Evolutionary conservation across 2,113 vertebrate species (phyloP), one percentile per base, ranked within the genome.

Genomic region (Lanius ludovicianus): DNA sequence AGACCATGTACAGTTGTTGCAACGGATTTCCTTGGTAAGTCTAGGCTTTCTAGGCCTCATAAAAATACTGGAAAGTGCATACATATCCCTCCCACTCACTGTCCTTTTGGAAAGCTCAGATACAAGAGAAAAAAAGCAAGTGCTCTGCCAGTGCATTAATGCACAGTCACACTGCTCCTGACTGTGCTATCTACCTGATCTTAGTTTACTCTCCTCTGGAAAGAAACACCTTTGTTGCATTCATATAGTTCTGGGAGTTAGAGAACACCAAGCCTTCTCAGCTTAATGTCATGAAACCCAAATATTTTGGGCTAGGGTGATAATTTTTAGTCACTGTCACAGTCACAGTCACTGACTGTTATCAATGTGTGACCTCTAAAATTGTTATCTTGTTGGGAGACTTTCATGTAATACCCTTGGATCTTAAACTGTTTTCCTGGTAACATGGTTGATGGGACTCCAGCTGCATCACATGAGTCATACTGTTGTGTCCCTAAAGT

Each of bases 1-100:
- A 15, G n/a, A 75, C 9, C 16, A 62, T 1, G 9, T 25, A 19
- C 12, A 39, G 31, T 6, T 62, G 23, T 59, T 0, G 0, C 41
- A 42, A 50, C 13, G 2, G 6, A 64, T 50, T 44, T 73, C 25
- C 10, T 84, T 37, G 22, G 6, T 42, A 64, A 55, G 44, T 27
- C 39, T 28, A 27, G 42, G 59, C 7, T 77, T 87, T 57, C 41
- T 52, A 69, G 64, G 31, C 20, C 33, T 17, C 41, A 70, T 28
- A 42, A 81, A 85, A 37, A 31, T 35, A n/a, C n/a, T 20, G 69
- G 60, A n/a, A 81, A 69, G 46, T 37, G 47, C 13, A 82, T 17
- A 47, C 16, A 7, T 47, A 73, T n/a, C 30, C 23, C 39, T 79
- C 52, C 57, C 37, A 52, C 39, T 80, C 33, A 19, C 23, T 56